Evolutionary conservation across 2,797 vertebrate genomes (phyloP).

Genomic region (Hirundo rustica): DNA sequence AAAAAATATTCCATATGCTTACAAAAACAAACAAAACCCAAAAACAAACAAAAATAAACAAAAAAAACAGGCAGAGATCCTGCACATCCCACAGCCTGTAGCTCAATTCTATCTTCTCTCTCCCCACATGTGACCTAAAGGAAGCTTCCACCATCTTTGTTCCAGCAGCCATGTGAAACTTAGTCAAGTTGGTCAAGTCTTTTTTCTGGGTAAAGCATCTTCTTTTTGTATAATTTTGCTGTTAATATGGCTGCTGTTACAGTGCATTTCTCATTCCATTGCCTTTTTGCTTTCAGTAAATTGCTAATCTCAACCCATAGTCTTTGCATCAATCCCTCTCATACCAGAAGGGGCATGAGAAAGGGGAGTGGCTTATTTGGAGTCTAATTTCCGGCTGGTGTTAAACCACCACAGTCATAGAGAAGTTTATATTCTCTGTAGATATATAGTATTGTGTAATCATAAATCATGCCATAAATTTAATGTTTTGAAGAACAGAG

Average conservation of each 20-base stretch:
- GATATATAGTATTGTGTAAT: not conserved
- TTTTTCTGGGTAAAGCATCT: not conserved
- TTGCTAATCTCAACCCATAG: not conserved
- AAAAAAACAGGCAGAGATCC: no score
- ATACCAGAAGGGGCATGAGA: accelerated
- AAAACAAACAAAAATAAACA: not conserved
- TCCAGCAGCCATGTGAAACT: accelerated
- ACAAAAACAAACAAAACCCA: not conserved
- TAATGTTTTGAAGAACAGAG: not conserved
- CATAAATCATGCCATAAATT: not conserved
- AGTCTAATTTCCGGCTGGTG: not conserved
- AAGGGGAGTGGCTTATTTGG: not conserved
- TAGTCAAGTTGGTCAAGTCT: not conserved
- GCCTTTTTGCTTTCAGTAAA: not conserved
- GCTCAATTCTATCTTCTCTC: not conserved
- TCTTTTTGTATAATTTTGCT: not conserved
- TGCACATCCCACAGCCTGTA: not conserved
- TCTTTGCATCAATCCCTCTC: not conserved
- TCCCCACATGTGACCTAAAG: not conserved
- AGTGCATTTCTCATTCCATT: not conserved
- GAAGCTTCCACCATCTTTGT: not conserved
- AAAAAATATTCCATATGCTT: not conserved
- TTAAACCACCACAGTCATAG: not conserved
- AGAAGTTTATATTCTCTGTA: not conserved
- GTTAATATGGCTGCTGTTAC: not conserved